Percentiles rank a stretch among this genome's conserved stretches.
These are phyloP conservation scores for Oriolus oriolus DNA, from an alignment of 2,113 vertebrate species.

Conservation along the genomic window DNA sequence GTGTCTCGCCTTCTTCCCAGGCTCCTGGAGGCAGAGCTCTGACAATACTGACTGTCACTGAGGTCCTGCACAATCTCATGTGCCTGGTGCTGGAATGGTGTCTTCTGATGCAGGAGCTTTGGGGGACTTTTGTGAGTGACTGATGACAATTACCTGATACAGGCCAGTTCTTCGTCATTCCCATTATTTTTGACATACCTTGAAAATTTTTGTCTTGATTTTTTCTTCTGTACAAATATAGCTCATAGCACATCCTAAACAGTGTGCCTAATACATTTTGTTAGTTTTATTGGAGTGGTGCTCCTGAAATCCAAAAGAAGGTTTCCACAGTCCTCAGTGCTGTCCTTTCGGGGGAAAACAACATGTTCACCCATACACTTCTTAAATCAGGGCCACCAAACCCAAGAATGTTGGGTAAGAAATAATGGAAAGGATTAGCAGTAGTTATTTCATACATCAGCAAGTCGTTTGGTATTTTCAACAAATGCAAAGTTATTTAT, in stretches of 20 bases:
- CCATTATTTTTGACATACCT: neutral
- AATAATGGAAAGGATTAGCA: neutral
- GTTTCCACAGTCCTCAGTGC: neutral
- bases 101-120: neutral
- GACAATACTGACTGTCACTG: rapidly evolving
- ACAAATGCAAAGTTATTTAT: neutral
- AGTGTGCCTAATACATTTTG: neutral
- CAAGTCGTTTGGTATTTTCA: neutral
- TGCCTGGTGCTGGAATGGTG: neutral
- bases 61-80: neutral
- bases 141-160: neutral
- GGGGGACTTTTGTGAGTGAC: neutral
- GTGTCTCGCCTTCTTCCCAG: neutral
- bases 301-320: neutral
- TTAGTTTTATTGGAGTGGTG: neutral
- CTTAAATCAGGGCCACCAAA: neutral
- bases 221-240: neutral
- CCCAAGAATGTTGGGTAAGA: neutral
- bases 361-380: neutral
- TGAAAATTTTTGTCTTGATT: neutral
- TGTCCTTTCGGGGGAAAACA: neutral
- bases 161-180: neutral
- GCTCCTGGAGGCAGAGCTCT: neutral
- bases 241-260: neutral
- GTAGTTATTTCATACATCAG: neutral